Evolutionary conservation across 2,113 vertebrate genomes (phyloP).

Genomic region (Tragelaphus buxtoni): DNA sequence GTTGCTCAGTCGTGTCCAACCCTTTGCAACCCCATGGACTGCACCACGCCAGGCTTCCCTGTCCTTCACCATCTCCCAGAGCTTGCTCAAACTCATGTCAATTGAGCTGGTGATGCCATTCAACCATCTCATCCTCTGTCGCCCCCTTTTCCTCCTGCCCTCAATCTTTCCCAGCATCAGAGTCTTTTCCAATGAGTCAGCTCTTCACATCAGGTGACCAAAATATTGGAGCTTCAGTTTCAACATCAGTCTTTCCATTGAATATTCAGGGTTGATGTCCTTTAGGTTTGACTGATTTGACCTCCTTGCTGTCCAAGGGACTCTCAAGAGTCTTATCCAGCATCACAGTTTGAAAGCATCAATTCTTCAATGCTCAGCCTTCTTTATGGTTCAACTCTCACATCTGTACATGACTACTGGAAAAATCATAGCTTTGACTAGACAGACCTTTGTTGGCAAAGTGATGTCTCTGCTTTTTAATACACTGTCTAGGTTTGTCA

Average conservation of each 20-base stretch:
- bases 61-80: background rate
- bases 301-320: background rate
- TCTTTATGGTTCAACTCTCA: background rate
- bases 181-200: background rate
- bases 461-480: background rate
- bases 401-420: background rate
- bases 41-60: background rate
- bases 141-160: background rate
- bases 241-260: background rate
- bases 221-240: background rate
- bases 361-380: background rate
- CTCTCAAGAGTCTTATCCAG: background rate
- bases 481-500: background rate
- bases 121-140: background rate
- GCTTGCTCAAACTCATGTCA: background rate
- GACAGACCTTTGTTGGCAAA: background rate
- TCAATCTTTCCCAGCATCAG: background rate
- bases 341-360: background rate
- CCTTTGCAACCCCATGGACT: background rate
- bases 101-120: background rate
- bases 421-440: background rate
- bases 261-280: background rate
- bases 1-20: background rate
- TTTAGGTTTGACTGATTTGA: background rate
- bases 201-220: background rate